These are phyloP conservation scores for Sinella curviseta DNA, from an alignment of 1,140 invertebrate genomes.

Conservation along the genomic window DNA sequence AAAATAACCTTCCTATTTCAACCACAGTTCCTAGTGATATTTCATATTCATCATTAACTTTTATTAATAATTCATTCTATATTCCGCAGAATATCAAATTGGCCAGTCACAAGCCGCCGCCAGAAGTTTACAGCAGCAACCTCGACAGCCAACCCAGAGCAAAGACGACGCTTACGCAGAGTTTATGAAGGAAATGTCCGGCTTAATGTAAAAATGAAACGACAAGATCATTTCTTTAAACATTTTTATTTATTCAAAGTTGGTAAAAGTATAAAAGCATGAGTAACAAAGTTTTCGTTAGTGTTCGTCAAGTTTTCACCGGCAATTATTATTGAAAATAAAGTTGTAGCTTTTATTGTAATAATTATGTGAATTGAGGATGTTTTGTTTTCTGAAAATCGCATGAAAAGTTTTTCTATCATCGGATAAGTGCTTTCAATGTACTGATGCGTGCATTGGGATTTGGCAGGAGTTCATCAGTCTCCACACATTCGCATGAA, in stretches of 20 bases:
- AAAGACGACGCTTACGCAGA: slow-evolving; percentile 97
- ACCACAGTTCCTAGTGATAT: not conserved
- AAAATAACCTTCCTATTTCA: not conserved
- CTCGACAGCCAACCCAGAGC: slow-evolving; percentile 63
- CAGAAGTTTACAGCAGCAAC: slow-evolving; percentile 18
- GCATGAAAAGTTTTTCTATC: too few relatives aligned
- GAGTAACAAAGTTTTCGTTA: too few relatives aligned
- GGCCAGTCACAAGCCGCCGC: slow-evolving; percentile 28
- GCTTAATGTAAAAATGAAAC: slow-evolving; percentile 66
- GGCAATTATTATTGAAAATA: too few relatives aligned
- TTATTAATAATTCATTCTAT: not conserved
- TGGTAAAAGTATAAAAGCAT: too few relatives aligned
- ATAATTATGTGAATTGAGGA: too few relatives aligned
- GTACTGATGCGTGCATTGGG: not conserved
- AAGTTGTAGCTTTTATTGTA: too few relatives aligned
- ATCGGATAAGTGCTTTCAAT: not conserved
- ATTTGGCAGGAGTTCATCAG: not conserved
- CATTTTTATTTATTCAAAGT: too few relatives aligned
- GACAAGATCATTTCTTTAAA: too few relatives aligned
- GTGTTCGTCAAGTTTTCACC: too few relatives aligned
- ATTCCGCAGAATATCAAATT: slow-evolving; percentile 39
- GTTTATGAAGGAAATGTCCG: slow-evolving; percentile 98
- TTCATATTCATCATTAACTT: too few relatives aligned
- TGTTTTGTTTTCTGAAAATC: too few relatives aligned
- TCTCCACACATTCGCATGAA: not conserved